Percentiles rank a stretch among this genome's conserved stretches.
These are phyloP conservation scores for Trididemnum miniatum DNA, from an alignment of 23 tunicate species.

Conservation along the genomic window DNA sequence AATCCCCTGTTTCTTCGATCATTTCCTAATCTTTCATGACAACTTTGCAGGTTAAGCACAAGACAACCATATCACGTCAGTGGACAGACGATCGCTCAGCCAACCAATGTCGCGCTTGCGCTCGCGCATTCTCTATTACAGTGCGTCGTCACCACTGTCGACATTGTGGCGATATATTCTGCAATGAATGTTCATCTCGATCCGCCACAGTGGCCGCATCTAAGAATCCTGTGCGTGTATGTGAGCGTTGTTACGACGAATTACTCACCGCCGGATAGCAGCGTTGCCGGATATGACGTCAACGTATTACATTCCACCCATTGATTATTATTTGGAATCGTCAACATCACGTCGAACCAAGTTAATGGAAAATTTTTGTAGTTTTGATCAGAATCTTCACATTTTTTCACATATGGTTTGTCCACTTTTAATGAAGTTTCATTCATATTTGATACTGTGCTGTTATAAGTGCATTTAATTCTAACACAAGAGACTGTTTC, in stretches of 20 bases:
- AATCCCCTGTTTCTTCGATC: no score
- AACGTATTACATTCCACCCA: not conserved
- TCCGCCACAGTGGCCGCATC: conserved; percentile 80
- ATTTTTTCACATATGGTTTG: no score
- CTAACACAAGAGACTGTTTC: no score
- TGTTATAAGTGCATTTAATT: no score
- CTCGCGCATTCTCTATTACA: conserved; percentile 56
- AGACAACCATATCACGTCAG: conserved; percentile 72
- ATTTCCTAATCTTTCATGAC: not conserved
- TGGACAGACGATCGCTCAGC: conserved; percentile 81
- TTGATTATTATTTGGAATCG: not conserved
- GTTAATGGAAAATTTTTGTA: no score
- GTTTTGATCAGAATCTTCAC: no score
- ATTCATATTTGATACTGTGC: no score
- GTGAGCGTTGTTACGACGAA: conserved; percentile 89
- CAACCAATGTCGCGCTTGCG: conserved; percentile 56
- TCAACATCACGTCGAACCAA: no score
- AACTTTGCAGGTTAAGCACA: conserved; percentile 78
- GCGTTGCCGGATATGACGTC: not conserved
- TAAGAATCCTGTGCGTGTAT: conserved; percentile 88
- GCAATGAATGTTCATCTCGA: conserved; percentile 77
- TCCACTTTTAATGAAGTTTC: no score
- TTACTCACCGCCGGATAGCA: conserved; percentile 48
- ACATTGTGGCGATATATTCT: conserved; percentile 89
- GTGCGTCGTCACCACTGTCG: conserved; percentile 91